Evolutionary conservation across 1,140 invertebrate species (phyloP), one percentile per base, ranked within the genome.

Genomic region (Nomia melanderi): DNA sequence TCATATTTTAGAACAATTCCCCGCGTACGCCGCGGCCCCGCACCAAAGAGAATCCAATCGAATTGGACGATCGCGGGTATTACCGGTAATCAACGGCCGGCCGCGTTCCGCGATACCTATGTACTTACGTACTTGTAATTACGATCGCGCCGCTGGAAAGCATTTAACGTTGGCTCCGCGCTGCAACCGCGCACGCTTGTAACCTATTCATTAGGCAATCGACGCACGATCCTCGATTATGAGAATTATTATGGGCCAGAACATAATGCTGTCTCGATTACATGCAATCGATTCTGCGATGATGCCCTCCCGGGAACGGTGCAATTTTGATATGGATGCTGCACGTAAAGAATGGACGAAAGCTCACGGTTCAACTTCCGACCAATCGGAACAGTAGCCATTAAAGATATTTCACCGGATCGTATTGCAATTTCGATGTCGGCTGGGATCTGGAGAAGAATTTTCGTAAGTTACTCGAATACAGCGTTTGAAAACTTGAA

Each of bases 141-240:
- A 76, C 73, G 23, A 12, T 27, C 17, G 44, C 27, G 39, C 50
- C 27, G 66, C 12, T 74, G 23, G 73, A 82, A 73, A 83, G 64
- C 77, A 53, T 70, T 56, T 69, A 78, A 72, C 60, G 77, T 54
- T 60, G n/a, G n/a, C n/a, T n/a, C n/a, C n/a, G 8, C 50, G 79
- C 67, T 81, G 54, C 41, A 53, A 50, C 41, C 36, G 2, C 5
- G 12, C 36, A 7, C 27, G 50, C 81, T 83, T 83, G 71, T 41
- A 17, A 83, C 79, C 81, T 76, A 84, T 83, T 72, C 67, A 83
- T 83, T 83, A 75, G 66, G 23, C 27, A 54, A 79, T 63, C 54
- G 60, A 67, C 36, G 41, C 39, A 29, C 78, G 36, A 39, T 57
- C 36, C 41, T 53, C 25, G 29, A 78, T 78, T 70, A 72, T 69